Conservation (phyloP, 2,888 invertebrate species). For the Flabesymbios commensalis region DNA sequence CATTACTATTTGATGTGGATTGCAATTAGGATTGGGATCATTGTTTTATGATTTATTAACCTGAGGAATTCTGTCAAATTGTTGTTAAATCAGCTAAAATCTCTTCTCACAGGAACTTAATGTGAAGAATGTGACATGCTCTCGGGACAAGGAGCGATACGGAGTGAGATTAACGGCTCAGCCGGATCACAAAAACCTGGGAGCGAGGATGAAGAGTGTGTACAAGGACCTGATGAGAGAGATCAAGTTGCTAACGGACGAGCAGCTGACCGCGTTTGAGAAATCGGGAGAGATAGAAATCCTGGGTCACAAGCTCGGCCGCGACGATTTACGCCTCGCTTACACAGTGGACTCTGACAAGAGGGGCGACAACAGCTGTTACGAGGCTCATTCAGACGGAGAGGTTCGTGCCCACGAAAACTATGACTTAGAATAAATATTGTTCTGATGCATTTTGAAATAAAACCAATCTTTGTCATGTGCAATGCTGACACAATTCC, state of each 20-base stretch:
- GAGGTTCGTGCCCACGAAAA: conserved; percentile 63
- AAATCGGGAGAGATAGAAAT: conserved; percentile 74
- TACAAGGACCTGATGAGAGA: conserved; percentile 84
- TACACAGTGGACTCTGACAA: conserved; percentile 71
- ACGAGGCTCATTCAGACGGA: conserved; percentile 88
- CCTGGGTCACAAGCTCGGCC: conserved; percentile 72
- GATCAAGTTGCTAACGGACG: conserved; percentile 68
- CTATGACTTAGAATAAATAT: no score
- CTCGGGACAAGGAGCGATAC: conserved; percentile 88
- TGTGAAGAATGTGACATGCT: conserved; percentile 80
- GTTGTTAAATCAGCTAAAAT: no score
- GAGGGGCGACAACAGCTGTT: conserved; percentile 59
- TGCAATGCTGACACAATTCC: no score
- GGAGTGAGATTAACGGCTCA: conserved; percentile 90
- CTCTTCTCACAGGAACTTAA: conserved; percentile 75
- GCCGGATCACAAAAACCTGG: conserved; percentile 90
- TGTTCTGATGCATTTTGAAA: background rate
- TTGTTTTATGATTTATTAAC: no score
- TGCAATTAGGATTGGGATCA: no score
- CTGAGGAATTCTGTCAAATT: no score
- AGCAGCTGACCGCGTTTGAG: conserved; percentile 72
- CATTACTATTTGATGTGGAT: no score
- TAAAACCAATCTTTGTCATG: no score
- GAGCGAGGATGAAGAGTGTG: conserved; percentile 83
- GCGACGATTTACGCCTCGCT: conserved; percentile 67